phyloP scores from a whole-genome alignment of 2,888 invertebrate genomes.

The Apodemia zela region DNA sequence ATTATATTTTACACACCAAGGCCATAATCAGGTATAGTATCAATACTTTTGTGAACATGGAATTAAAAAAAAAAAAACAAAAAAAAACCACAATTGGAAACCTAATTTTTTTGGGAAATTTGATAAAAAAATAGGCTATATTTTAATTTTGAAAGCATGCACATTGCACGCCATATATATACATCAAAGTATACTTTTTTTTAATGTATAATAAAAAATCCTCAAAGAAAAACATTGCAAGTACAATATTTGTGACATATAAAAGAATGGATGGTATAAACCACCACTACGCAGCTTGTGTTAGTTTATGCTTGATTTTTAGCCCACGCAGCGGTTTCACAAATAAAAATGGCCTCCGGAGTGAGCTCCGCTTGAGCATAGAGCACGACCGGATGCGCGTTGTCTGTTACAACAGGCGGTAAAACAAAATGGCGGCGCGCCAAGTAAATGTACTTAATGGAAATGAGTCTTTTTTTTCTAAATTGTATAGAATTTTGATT shows the following conservation, averaged over 20 bases:
- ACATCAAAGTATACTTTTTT: too few species aligned
- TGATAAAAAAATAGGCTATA: too few species aligned
- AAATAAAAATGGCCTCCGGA: slow-evolving; percentile 30
- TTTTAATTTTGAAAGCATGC: too few species aligned
- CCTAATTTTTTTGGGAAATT: too few species aligned
- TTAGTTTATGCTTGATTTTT: slow-evolving; percentile 59
- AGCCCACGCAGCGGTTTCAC: slow-evolving; percentile 39
- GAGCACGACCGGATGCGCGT: slow-evolving; percentile 30
- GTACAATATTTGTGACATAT: background rate
- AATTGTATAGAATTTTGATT: slow-evolving; percentile 23
- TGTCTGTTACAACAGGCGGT: slow-evolving; percentile 36
- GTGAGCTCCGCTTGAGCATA: slow-evolving; percentile 20
- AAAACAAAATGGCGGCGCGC: slow-evolving; percentile 34
- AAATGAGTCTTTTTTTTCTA: slow-evolving; percentile 37
- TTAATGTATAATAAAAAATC: too few species aligned
- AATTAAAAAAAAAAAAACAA: too few species aligned
- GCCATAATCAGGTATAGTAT: too few species aligned
- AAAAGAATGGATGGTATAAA: slow-evolving; percentile 16
- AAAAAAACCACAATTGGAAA: too few species aligned
- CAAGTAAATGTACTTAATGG: slow-evolving; percentile 42
- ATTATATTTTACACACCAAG: too few species aligned
- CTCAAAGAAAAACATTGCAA: too few species aligned
- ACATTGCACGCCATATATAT: too few species aligned
- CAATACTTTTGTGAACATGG: too few species aligned
- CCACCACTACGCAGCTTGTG: slow-evolving; percentile 58